Conservation (phyloP, 2,888 invertebrate species). For the Corbicula japonica region DNA sequence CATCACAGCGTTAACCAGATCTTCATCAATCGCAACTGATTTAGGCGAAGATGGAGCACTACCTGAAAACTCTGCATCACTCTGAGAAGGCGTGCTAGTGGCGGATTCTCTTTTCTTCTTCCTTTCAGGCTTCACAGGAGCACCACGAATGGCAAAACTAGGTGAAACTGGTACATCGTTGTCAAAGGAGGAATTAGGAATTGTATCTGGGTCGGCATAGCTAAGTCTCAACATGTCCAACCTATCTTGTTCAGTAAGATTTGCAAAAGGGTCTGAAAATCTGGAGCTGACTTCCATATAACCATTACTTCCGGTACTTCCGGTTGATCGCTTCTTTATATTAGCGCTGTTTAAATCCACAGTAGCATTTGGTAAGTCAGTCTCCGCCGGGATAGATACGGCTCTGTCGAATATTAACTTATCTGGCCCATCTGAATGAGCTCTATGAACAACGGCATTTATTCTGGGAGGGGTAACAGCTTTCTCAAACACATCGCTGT, state of each 20-base stretch:
- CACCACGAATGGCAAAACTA: conserved; percentile 23
- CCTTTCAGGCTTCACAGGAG: conserved; percentile 77
- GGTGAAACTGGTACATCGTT: not conserved
- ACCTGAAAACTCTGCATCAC: conserved; percentile 44
- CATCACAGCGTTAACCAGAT: conserved; percentile 4
- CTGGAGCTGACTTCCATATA: not conserved
- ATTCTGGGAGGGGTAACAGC: conserved; percentile 15
- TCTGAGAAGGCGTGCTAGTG: conserved; percentile 50
- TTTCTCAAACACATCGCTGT: conserved; percentile 19
- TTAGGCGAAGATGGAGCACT: conserved; percentile 30
- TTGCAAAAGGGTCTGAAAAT: conserved; percentile 63
- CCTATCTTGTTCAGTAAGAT: conserved; percentile 72
- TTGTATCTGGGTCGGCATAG: conserved; percentile 66
- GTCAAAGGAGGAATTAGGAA: conserved; percentile 22
- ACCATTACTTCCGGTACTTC: not conserved
- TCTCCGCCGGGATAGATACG: conserved; percentile 31
- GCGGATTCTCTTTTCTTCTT: conserved; percentile 73
- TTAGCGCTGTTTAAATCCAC: conserved; percentile 38
- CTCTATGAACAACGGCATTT: conserved; percentile 50
- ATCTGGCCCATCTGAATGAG: conserved; percentile 10
- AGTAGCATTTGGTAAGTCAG: conserved; percentile 41
- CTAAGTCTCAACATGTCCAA: conserved; percentile 69
- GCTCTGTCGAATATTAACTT: conserved; percentile 34
- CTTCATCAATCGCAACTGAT: conserved; percentile 30
- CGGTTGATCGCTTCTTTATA: conserved; percentile 1